These are phyloP conservation scores for Seladonia tumulorum DNA, from an alignment of 2,888 invertebrate species.

Conservation along the genomic window DNA sequence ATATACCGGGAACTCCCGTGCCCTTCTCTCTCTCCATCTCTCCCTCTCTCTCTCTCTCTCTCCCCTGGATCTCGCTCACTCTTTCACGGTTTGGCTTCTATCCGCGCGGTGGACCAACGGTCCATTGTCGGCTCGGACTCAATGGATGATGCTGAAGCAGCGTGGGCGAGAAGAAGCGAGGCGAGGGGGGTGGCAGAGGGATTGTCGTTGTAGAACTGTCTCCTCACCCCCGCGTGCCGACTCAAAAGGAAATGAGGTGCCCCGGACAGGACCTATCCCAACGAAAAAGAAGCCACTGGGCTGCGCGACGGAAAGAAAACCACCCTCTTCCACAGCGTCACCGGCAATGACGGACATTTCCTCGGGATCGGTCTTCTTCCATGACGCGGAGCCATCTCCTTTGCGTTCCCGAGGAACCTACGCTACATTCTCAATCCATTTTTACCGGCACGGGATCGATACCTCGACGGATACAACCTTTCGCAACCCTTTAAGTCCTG, in stretches of 20 bases:
- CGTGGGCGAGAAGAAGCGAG: slow-evolving; percentile 37
- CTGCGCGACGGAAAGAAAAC: slow-evolving; percentile 61
- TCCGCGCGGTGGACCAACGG: slow-evolving; percentile 69
- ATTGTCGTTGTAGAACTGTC: slow-evolving; percentile 67
- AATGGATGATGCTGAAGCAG: slow-evolving; percentile 67
- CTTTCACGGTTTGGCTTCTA: slow-evolving; percentile 63
- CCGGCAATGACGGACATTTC: slow-evolving; percentile 61
- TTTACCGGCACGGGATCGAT: neutral
- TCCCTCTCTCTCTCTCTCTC: slow-evolving; percentile 23
- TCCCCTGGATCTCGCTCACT: slow-evolving; percentile 36
- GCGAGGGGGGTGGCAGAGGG: slow-evolving; percentile 30
- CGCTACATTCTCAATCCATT: slow-evolving; percentile 21
- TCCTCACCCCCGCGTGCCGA: slow-evolving; percentile 49
- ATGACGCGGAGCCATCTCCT: slow-evolving; percentile 39
- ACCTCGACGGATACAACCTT: neutral
- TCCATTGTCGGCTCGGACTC: slow-evolving; percentile 72
- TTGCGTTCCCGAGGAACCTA: slow-evolving; percentile 31
- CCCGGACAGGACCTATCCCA: slow-evolving; percentile 74
- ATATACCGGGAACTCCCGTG: slow-evolving; percentile 39
- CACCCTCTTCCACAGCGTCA: slow-evolving; percentile 39
- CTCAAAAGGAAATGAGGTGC: slow-evolving; percentile 75
- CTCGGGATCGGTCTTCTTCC: slow-evolving; percentile 41
- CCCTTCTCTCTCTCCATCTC: slow-evolving; percentile 1
- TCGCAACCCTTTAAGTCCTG: neutral
- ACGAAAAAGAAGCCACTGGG: slow-evolving; percentile 71